Evolutionary conservation across 2,113 vertebrate genomes (phyloP).

Genomic region (Petromus typicus): DNA sequence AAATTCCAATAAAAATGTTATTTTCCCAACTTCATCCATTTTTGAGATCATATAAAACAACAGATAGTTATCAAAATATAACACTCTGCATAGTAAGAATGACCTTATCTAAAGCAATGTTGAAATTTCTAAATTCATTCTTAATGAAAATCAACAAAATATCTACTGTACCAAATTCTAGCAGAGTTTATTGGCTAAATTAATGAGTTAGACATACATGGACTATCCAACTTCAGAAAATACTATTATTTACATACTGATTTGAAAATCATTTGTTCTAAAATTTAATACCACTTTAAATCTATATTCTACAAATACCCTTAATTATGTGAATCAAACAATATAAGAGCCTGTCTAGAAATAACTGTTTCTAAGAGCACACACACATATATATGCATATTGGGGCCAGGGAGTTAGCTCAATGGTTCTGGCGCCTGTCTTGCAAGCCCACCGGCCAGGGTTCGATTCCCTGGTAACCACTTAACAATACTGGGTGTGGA

Average conservation of each 20-base stretch:
- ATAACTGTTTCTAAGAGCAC: background rate
- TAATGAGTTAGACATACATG: background rate
- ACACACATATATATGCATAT: background rate
- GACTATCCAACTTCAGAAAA: background rate
- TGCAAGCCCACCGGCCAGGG: no score
- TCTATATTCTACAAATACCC: background rate
- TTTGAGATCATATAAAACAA: slow-evolving; percentile 15
- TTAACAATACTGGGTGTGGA: no score
- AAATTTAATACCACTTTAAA: background rate
- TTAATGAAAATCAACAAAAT: background rate
- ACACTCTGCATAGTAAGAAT: background rate
- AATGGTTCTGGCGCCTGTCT: no score
- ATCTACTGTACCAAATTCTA: background rate
- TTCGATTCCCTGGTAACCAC: no score
- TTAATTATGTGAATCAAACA: background rate
- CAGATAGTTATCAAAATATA: background rate
- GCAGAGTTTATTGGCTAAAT: background rate
- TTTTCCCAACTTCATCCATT: background rate
- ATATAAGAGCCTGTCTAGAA: background rate
- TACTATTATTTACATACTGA: background rate
- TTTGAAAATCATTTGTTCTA: slow-evolving; percentile 21
- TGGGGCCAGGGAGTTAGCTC: no score
- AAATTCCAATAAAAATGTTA: background rate
- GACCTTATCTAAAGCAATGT: background rate
- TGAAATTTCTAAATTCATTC: background rate